Percentiles rank a stretch among this genome's conserved stretches.
These are phyloP conservation scores for Chironomus riparius DNA, from an alignment of 2,888 invertebrate species.

Conservation along the genomic window DNA sequence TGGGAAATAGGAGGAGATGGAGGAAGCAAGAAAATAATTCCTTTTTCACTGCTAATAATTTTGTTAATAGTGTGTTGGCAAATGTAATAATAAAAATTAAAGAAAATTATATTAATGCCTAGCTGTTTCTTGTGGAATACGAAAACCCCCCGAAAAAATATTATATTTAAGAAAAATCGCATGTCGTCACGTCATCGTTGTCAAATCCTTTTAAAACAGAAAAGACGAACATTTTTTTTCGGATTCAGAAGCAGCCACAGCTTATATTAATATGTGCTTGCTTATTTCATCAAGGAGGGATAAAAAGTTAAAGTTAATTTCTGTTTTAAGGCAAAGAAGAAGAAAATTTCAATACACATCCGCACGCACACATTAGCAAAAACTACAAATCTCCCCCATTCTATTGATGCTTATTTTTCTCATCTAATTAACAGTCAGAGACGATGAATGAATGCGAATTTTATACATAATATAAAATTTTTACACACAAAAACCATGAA, in stretches of 20 bases:
- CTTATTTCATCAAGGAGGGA: not conserved
- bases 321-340: not conserved
- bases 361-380: not conserved
- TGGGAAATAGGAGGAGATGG: too few species aligned
- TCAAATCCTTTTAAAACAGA: conserved; percentile 25
- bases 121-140: conserved; percentile 13
- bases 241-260: conserved; percentile 10
- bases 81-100: conserved; percentile 27
- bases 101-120: conserved; percentile 27
- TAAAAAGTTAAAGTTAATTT: conserved; percentile 4
- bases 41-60: conserved; percentile 23
- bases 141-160: not conserved
- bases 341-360: conserved; percentile 3
- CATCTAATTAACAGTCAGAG: conserved; percentile 8
- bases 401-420: not conserved
- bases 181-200: conserved; percentile 29
- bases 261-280: conserved; percentile 20
- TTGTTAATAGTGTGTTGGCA: conserved; percentile 26
- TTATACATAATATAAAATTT: not conserved
- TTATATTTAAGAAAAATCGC: conserved; percentile 25
- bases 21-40: not conserved
- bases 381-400: conserved; percentile 3
- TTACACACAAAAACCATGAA: not conserved
- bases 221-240: not conserved
- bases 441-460: conserved; percentile 8